Evolutionary conservation across 1,140 invertebrate genomes (phyloP), one percentile per base, ranked within the genome.

Genomic region (Drosophila teissieri): DNA sequence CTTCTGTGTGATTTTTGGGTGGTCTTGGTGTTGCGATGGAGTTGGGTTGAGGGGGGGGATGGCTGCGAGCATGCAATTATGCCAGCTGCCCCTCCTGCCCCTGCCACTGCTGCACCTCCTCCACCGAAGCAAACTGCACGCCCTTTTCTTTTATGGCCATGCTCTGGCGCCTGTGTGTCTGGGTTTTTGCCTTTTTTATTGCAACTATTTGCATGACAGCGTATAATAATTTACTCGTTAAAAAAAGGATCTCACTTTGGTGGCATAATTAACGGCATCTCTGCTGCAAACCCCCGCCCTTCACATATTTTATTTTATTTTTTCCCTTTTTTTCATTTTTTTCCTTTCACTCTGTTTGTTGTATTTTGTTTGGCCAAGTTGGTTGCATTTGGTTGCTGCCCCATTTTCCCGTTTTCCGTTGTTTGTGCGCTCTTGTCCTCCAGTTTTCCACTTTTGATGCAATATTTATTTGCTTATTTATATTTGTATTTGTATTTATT

Each of bases 1-100:
- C 12, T 39, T 19, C 3, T 15, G 10, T 5, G 42, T 63, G 42
- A 10, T 36, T 19, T 34, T 17, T 22, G 24, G 55, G 8, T n/a
- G 27, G 27, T 17, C n/a, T 12, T 11, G 48, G 7, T 2, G 19
- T 6, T 27, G 7, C 27, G 36, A 24, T 22, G 49, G 10, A 15
- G 8, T 36, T 24, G 19, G 17, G 48, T 49, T 34, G 53, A 14
- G 14, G 40, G 34, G 53, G 15, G 14, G 42, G 24, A 48, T 42
- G 17, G 60, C 78, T 78, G 60, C 55, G 73, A 51, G 80, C 74
- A 63, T 82, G 79, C 79, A 82, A 82, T 83, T 82, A 77, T 81
- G 65, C 60, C 73, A 52, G 72, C 54, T 68, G 68, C 53, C 55
- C 60, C 46, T 48, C 34, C 54, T 31, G 7, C 31, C 15, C 12